Evolutionary conservation across 2,888 invertebrate genomes (phyloP).

Genomic region (Allacma fusca): DNA sequence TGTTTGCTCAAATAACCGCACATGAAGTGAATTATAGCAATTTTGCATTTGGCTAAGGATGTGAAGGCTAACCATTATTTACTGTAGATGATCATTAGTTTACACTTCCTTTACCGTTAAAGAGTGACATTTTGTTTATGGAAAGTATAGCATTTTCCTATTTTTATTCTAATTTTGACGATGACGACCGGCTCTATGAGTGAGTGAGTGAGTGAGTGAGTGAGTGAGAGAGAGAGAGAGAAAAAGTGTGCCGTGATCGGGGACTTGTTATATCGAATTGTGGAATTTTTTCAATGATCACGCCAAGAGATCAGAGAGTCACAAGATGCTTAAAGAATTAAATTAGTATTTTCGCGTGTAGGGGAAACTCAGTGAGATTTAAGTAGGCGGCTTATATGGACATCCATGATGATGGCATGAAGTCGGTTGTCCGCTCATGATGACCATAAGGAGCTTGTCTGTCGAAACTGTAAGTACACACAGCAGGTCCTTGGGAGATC

Average conservation of each 20-base stretch:
- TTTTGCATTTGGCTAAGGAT: too few relatives aligned
- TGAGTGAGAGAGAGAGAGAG: background rate
- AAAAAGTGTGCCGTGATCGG: background rate
- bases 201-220: background rate
- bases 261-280: background rate
- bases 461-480: background rate
- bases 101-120: background rate
- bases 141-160: background rate
- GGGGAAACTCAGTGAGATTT: background rate
- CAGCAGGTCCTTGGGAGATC: background rate
- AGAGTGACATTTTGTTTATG: background rate
- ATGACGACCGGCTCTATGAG: conserved; percentile 4
- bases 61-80: too few relatives aligned
- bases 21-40: too few relatives aligned
- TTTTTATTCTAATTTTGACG: background rate
- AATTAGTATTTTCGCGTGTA: conserved; percentile 24
- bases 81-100: background rate
- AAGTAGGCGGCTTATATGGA: conserved; percentile 29
- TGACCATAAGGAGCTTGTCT: conserved; percentile 14
- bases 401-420: conserved; percentile 27
- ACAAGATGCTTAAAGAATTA: conserved; percentile 9
- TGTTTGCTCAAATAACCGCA: too few relatives aligned
- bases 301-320: background rate
- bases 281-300: too few relatives aligned
- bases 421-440: conserved; percentile 23